phyloP scores from a whole-genome alignment of 2,797 vertebrate species.

The Pitangus sulphuratus region DNA sequence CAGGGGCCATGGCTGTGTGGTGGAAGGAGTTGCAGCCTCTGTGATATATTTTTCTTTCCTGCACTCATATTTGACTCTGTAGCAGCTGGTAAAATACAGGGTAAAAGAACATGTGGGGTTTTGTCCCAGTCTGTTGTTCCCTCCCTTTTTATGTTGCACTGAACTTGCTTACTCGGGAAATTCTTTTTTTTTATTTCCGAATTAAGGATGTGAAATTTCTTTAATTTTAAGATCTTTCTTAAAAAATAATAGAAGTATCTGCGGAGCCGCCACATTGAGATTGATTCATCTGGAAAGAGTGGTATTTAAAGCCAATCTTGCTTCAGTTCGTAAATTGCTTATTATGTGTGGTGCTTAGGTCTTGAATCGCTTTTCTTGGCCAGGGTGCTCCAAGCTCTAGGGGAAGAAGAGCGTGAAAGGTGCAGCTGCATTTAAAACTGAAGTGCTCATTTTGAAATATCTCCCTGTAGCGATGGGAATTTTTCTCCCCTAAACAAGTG shows the following conservation, averaged over 20 bases:
- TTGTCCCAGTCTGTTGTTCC: neutral
- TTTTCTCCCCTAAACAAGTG: slow-evolving; percentile 46
- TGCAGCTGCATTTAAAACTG: slow-evolving; percentile 45
- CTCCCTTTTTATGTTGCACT: neutral
- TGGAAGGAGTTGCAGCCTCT: neutral
- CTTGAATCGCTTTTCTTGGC: slow-evolving; percentile 40
- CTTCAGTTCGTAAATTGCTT: slow-evolving; percentile 43
- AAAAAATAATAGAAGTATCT: neutral
- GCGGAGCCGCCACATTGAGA: neutral
- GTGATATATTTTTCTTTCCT: neutral
- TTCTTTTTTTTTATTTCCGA: neutral
- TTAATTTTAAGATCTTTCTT: neutral
- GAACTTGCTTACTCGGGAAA: neutral
- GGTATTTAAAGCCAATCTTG: slow-evolving; percentile 50
- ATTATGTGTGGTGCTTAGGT: slow-evolving; percentile 28
- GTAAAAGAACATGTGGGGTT: neutral
- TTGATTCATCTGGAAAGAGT: neutral
- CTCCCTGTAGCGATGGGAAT: slow-evolving; percentile 6
- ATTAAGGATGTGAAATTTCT: neutral
- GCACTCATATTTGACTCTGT: neutral
- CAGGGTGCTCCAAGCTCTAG: slow-evolving; percentile 23
- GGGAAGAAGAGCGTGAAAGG: slow-evolving; percentile 22
- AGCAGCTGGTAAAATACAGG: neutral
- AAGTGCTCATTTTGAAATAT: slow-evolving; percentile 37
- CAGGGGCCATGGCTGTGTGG: rapidly evolving